Percentiles rank a stretch among this genome's conserved stretches.
phyloP scores from a whole-genome alignment of 2,797 vertebrate species.

The Girardinus metallicus region DNA sequence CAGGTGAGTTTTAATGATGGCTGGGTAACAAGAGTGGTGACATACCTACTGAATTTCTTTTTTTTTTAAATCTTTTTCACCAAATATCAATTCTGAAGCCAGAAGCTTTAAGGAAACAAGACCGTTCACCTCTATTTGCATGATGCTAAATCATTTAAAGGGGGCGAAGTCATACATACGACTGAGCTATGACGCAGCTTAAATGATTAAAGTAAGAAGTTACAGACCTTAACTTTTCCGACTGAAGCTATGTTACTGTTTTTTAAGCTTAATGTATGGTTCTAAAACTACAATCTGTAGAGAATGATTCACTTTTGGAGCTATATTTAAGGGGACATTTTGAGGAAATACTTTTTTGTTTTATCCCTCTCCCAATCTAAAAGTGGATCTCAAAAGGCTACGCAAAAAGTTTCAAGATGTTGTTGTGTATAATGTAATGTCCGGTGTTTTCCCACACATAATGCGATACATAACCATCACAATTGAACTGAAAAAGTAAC shows the following conservation, averaged over 20 bases:
- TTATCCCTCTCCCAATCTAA: neutral
- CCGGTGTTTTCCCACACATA: neutral
- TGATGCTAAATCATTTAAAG: neutral
- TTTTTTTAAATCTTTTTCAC: no score
- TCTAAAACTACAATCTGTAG: neutral
- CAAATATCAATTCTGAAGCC: neutral
- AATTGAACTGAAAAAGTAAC: neutral
- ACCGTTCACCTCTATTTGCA: neutral
- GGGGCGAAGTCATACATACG: neutral
- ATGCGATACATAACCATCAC: no score
- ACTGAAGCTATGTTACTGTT: neutral
- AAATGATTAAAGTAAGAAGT: neutral
- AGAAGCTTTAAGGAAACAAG: neutral
- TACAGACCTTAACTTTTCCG: neutral
- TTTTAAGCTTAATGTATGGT: neutral
- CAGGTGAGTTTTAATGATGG: neutral
- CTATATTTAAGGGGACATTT: neutral
- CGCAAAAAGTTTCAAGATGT: neutral
- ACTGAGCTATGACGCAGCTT: neutral
- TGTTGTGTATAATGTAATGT: neutral
- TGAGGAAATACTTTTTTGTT: neutral
- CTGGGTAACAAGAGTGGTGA: neutral
- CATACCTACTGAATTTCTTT: neutral
- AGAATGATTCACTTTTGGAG: neutral
- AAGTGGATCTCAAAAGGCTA: neutral